Base-by-base conservation (phyloP, 1,140 invertebrate genomes). In the Lordiphosa mommai region DNA sequence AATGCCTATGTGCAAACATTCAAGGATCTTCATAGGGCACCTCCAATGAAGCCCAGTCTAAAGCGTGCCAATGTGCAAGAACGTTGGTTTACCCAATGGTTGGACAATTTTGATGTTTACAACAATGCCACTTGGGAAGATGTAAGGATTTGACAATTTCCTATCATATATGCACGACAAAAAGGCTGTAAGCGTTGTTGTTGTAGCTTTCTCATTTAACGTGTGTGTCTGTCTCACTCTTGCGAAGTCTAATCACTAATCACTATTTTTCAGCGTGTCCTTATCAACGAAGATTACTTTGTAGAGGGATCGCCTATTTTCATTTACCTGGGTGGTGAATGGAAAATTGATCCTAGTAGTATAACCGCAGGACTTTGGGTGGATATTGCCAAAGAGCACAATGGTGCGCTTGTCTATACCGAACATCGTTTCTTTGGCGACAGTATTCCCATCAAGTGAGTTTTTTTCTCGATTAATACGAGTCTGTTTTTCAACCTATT, bases 351-450 rank as follows among this genome's bases (percentile, higher is more conserved):
- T 5, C 57, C 88, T 0, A 89, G 89, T 3, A 91, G 86, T 60
- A 84, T 93, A n/a, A 56, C 72, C 30, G 72, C 60, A 3, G 92
- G 93, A 7, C 90, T 92, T 34, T 92, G 93, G 90, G 91, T 88
- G 60, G 89, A 91, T 16, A 89, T 93, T 61, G 93, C 92, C 14
- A 91, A 91, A 44, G 89, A 92, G 36, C 91, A 94, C 71, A 91
- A 91, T 33, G 96, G 94, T 3, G 90, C 90, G 10, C 86, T 92
- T 69, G 90, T 92, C 49, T 93, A 93, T 57, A 92, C 96, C 1
- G 96, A 97, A 79, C 96, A 97, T 89, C 91, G 95, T 41, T 97
- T 92, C 88, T 97, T 96, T 87, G 96, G 96, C 27, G 72, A 93
- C 63, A 95, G 94, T 76, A 90, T 91, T 61, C 96, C 95, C 3